Evolutionary conservation across 2,113 vertebrate species (phyloP).

Genomic region (Bothrops jararaca): DNA sequence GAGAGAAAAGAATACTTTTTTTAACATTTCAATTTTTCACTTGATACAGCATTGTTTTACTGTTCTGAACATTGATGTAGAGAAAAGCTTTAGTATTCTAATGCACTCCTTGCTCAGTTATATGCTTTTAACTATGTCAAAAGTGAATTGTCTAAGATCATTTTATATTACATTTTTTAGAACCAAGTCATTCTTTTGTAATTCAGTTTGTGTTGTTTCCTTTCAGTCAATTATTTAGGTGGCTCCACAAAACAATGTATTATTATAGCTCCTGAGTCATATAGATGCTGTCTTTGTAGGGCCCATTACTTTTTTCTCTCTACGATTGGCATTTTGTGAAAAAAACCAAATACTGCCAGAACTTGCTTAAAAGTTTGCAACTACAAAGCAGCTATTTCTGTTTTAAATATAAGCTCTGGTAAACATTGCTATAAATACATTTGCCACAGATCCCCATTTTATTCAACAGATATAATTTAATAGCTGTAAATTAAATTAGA

Average conservation of each 20-base stretch:
- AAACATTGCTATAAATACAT: constrained; percentile 58
- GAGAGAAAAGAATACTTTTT: constrained; percentile 7
- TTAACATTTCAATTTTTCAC: constrained; percentile 52
- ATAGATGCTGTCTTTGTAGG: constrained; percentile 47
- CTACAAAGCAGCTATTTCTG: constrained; percentile 57
- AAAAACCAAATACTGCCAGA: constrained; percentile 56
- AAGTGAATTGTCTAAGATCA: constrained; percentile 50
- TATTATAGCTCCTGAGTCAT: constrained; percentile 65
- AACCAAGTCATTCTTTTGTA: constrained; percentile 53
- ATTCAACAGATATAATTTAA: constrained; percentile 58
- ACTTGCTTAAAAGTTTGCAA: constrained; percentile 57
- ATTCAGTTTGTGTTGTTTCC: constrained; percentile 62
- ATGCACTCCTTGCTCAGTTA: constrained; percentile 53
- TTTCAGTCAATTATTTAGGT: constrained; percentile 66
- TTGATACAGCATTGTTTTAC: constrained; percentile 42
- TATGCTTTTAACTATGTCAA: constrained; percentile 47
- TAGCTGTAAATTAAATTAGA: constrained; percentile 59
- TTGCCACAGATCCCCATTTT: constrained; percentile 42
- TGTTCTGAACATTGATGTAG: constrained; percentile 24
- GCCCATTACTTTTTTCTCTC: constrained; percentile 54
- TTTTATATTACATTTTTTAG: constrained; percentile 43
- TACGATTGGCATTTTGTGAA: constrained; percentile 52
- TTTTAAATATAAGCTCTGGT: constrained; percentile 56
- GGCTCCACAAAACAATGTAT: constrained; percentile 64
- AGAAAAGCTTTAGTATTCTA: constrained; percentile 52